Base-by-base conservation (phyloP, 2,888 invertebrate species). In the Rugalucina vietnamica region DNA sequence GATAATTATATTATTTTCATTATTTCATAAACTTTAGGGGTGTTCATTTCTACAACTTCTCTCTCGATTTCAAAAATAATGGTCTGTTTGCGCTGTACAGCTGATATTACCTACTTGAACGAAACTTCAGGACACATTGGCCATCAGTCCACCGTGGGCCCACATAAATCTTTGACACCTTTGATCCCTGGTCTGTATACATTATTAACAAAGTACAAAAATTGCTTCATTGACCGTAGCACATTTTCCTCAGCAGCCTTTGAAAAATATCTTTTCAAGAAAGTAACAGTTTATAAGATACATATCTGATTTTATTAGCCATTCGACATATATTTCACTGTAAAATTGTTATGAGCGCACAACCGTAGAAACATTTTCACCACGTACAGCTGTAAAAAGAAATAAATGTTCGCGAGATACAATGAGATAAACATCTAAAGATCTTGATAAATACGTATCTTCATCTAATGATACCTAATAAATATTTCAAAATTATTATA, bases 211-310 rank as follows among this genome's bases (percentile, higher is more conserved):
- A 65, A 21, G 21, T 18, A 65, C 54, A 29, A 65, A 65, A 65
- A 65, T 65, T 65, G 65, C 34, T 65, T 34, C 65, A 65, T 65
- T 65, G 65, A 65, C 65, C 65, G 34, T 65, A 21, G 1, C 65
- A 8, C 65, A 65, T 65, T 34, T 65, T 34, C 34, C 1, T 34
- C 18, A 3, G 65, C 24, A 34, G 34, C 34, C 65, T 65, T 65
- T 65, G 21, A 34, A 34, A n/a, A 34, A 32, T 34, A 5, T 65
- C 18, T 21, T 18, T 27, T 54, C 77, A 80, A 80, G 82, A 86
- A 86, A 86, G 85, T 86, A 81, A 78, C 85, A 80, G 80, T 80
- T 85, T 86, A 73, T 27, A 49, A 37, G 85, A 86, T 86, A 86
- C 49, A 60, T 27, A 86, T 86, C 85, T 81, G 39, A 43, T 75